Percentiles rank a stretch among this genome's conserved stretches.
Evolutionary conservation across 2,797 vertebrate species (phyloP).

Genomic region (Typhlichthys subterraneus): DNA sequence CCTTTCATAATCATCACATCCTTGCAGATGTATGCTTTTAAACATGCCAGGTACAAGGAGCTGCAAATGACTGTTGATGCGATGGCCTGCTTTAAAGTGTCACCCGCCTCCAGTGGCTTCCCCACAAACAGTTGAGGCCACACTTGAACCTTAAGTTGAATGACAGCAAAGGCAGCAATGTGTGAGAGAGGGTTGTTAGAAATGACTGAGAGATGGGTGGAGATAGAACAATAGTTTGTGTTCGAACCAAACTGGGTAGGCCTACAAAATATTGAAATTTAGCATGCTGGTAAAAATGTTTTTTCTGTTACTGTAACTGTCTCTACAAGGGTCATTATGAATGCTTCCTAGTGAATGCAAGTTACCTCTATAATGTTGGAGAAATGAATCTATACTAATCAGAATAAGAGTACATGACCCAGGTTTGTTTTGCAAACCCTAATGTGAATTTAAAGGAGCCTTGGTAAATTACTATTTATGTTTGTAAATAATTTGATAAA

Average conservation of each 20-base stretch:
- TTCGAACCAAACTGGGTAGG: too few species aligned
- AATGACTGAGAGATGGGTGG: conserved; percentile 11
- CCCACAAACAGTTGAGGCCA: conserved; percentile 66
- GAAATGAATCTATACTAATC: too few species aligned
- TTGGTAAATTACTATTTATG: too few species aligned
- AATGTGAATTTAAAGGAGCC: too few species aligned
- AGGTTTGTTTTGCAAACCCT: too few species aligned
- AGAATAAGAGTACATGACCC: too few species aligned
- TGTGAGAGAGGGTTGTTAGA: conserved; percentile 19
- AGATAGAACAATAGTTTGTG: neutral
- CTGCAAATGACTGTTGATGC: conserved; percentile 62
- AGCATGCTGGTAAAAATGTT: too few species aligned
- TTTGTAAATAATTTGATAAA: conserved; percentile 24
- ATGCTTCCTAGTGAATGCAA: too few species aligned
- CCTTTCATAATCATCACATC: conserved; percentile 70
- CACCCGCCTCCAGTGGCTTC: conserved; percentile 63
- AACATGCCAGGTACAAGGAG: conserved; percentile 73
- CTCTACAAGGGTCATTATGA: too few species aligned
- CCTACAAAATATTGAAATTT: too few species aligned
- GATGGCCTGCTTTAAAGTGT: conserved; percentile 71
- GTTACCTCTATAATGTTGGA: too few species aligned
- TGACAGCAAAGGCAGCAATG: conserved; percentile 27
- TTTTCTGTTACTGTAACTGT: too few species aligned
- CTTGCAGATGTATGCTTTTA: conserved; percentile 74
- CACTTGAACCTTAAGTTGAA: conserved; percentile 28